Evolutionary conservation across 2,888 invertebrate species (phyloP), one percentile per base, ranked within the genome.

Genomic region (Osmoderma eremita): DNA sequence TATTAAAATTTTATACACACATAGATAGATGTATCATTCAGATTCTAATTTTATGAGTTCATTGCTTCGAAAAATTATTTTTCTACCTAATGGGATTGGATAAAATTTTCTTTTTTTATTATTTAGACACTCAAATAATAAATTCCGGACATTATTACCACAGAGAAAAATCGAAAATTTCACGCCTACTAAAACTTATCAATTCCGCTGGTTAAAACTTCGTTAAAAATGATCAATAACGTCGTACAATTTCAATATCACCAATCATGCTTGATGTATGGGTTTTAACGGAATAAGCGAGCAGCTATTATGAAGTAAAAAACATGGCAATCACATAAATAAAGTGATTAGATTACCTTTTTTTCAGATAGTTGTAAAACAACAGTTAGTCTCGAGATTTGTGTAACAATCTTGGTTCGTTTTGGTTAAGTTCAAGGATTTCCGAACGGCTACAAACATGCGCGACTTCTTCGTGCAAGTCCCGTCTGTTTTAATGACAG

Each of bases 401-500:
- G 58, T 61, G 30, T 61, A 61, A 30, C 17, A 61, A 30, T 45
- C 45, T 5, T 22, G 30, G 8, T 30, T 30, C 30, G 36, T 8
- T 61, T 56, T 41, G 56, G 39, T 61, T 45, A 61, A 61, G 58
- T 61, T 61, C 58, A 61, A 61, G 58, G 58, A 48, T 61, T 61
- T 61, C n/a, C 8, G 45, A 10, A n/a, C n/a, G n/a, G n/a, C n/a
- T n/a, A n/a, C n/a, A n/a, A n/a, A n/a, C n/a, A n/a, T n/a, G n/a
- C n/a, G n/a, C n/a, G n/a, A n/a, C n/a, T n/a, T n/a, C n/a, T n/a
- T n/a, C n/a, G n/a, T n/a, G n/a, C n/a, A n/a, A n/a, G n/a, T n/a
- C n/a, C n/a, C n/a, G n/a, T n/a, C n/a, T n/a, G n/a, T n/a, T n/a
- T n/a, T n/a, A n/a, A n/a, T n/a, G n/a, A n/a, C n/a, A n/a, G n/a